Base-by-base conservation (phyloP, 35 echinoderm and acorn worm genomes). In the Acanthaster planci region DNA sequence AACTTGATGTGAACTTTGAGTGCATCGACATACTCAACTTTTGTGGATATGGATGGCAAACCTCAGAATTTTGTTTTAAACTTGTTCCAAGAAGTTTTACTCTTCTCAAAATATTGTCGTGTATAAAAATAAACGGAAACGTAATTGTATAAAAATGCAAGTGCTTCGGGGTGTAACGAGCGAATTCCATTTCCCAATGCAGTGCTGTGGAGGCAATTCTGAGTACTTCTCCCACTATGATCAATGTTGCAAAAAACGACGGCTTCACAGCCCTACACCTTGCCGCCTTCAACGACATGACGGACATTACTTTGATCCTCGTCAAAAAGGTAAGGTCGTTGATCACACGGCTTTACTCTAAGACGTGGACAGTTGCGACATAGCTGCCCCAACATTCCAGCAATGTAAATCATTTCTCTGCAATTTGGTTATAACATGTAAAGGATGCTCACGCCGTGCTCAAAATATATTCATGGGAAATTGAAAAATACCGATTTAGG, bases 181-280 rank as follows among this genome's bases (percentile, higher is more conserved):
- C 42, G 42, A 47, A 47, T 47, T 47, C 12, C 42, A 47, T 47
- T 47, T 2, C 0, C 23, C 7, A 59, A 14, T 59, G 19, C 8
- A 72, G 64, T 72, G 64, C 64, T 34, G 64, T 72, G 26, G 64
- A 29, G 14, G 34, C 14, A 26, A 72, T 72, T 34, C 15, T 72
- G 18, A 34, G 34, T 27, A 34, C 2, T 27, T 26, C 64, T 3
- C 64, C 64, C 14, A 34, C 21, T 29, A 72, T 72, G 64, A 44
- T 37, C 8, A 81, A 83, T 64, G 26, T 51, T 39, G 9, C 53
- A 34, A 58, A 55, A 60, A 16, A 44, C 0, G 85, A 87, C 23
- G 76, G 76, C 8, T 72, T 80, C 51, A 87, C 85, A 22, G 51
- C 85, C 17, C 42, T 87, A 38, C 85, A 87, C 52, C 5, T 87